phyloP scores from a whole-genome alignment of 2,888 invertebrate species.

The Melieria picta region DNA sequence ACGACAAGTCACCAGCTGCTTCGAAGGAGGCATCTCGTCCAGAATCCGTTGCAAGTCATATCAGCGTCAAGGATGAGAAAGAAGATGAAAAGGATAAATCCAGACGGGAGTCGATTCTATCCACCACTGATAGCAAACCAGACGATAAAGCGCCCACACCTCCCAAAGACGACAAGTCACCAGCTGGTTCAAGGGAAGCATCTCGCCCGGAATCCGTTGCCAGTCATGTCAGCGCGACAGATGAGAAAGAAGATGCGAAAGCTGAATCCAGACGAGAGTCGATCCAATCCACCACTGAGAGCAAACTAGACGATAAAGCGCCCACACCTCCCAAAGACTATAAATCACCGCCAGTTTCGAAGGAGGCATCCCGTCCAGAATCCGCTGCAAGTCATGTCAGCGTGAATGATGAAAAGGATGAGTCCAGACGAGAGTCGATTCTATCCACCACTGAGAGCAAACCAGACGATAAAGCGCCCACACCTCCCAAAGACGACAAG shows the following conservation, averaged over 20 bases:
- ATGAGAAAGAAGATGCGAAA: slow-evolving; percentile 8
- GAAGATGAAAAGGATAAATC: no score
- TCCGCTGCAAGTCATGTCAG: slow-evolving; percentile 15
- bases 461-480: slow-evolving; percentile 33
- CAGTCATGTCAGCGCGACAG: slow-evolving; percentile 20
- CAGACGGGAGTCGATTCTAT: no score
- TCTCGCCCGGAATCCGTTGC: slow-evolving; percentile 10
- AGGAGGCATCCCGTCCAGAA: slow-evolving; percentile 19
- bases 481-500: slow-evolving; percentile 34
- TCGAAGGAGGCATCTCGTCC: no score
- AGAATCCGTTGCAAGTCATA: no score
- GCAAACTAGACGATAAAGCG: slow-evolving; percentile 28
- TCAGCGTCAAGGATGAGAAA: no score
- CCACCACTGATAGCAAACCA: no score
- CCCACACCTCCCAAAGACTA: slow-evolving; percentile 14
- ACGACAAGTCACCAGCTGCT: no score
- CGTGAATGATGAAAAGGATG: slow-evolving; percentile 22
- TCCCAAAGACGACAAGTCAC: slow-evolving; percentile 25
- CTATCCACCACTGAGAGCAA: neutral
- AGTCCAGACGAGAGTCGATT: neutral
- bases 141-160: neutral
- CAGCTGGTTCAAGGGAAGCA: slow-evolving; percentile 17
- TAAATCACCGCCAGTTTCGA: slow-evolving; percentile 14
- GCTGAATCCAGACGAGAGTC: neutral
- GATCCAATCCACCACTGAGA: slow-evolving; percentile 5